Base-by-base conservation (phyloP, 2,113 vertebrate species). In the Syrrhaptes paradoxus region DNA sequence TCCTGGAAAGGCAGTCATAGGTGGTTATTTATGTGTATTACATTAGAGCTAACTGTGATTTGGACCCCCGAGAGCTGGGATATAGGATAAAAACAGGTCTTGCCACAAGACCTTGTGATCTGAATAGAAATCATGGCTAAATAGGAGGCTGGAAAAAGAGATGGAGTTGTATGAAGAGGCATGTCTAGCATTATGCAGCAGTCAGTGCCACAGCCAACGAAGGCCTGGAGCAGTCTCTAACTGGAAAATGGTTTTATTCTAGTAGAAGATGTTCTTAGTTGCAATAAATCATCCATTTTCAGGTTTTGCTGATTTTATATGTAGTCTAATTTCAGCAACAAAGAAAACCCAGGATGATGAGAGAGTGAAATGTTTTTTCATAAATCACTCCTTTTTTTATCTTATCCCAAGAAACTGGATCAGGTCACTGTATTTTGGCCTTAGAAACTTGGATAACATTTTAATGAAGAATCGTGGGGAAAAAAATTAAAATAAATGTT, bases 71-170 rank as follows among this genome's bases (percentile, higher is more conserved):
- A 54, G 85, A 91, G 48, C 38, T 3, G 2, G 38, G 68, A 74
- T 62, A 21, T n/a, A 5, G 70, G 78, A 85, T 91, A 17, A 87
- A 86, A 74, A 4, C 13, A 14, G 57, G 82, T 72, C 85, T 93
- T 93, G 85, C 96, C 0, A 41, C 85, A 91, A 41, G 62, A 22
- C 52, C 70, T 52, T 94, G 92, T 97, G 90, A 91, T 90, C 34
- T 38, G 87, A 92, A 81, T 91, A 81, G 90, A 87, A 95, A 94
- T 85, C 61, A 11, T 25, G 57, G 84, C 57, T 80, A 38, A 95
- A 70, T 1, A 70, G 52, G 65, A 82, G 17, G 13, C 7, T 59
- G 73, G 86, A 45, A 81, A 38, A 38, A n/a, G 76, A 71, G 11
- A 24, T 26, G 11, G 74, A n/a, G 54, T 7, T 46, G 84, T 49